Evolutionary conservation across 2,797 vertebrate species (phyloP).

Genomic region (Mycteria americana): DNA sequence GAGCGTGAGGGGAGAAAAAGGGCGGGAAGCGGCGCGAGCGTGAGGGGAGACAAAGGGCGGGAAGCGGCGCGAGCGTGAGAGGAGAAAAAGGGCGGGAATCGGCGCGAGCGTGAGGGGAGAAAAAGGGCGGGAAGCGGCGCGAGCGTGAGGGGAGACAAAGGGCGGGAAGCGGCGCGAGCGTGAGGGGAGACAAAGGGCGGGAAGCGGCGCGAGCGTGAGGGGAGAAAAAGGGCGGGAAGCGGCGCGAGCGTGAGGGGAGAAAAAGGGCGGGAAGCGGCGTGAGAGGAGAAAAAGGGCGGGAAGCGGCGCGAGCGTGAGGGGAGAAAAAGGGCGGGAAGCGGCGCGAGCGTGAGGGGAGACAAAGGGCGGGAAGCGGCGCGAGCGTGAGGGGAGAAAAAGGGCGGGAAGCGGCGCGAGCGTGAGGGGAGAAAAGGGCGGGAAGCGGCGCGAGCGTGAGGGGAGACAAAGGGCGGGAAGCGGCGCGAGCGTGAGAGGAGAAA

Average conservation of each 20-base stretch:
- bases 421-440: background rate
- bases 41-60: background rate
- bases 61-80: accelerated
- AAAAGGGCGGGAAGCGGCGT: accelerated
- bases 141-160: accelerated
- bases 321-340: background rate
- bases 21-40: background rate
- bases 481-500: accelerated
- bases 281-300: background rate
- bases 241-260: background rate
- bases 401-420: accelerated
- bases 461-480: background rate
- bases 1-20: accelerated
- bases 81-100: too few relatives aligned
- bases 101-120: background rate
- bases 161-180: background rate
- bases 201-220: accelerated
- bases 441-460: background rate
- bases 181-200: background rate
- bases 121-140: too few relatives aligned
- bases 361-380: too few relatives aligned
- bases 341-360: accelerated
- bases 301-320: background rate
- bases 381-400: background rate
- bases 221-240: too few relatives aligned